Base-by-base conservation (phyloP, 2,888 invertebrate species). In the Oscheius sp. region DNA sequence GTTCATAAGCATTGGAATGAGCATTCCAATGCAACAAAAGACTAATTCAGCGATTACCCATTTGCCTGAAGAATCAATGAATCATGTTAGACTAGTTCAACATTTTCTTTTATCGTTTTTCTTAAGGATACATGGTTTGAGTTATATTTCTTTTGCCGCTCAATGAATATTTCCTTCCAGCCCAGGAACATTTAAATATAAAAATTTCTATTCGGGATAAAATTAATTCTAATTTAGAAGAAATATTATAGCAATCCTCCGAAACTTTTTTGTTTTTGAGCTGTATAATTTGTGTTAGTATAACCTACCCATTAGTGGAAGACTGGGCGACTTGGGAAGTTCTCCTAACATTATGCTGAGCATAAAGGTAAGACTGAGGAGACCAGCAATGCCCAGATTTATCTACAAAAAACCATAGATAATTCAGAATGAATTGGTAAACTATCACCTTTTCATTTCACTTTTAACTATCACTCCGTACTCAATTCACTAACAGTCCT, bases 351-450 rank as follows among this genome's bases (percentile, higher is more conserved):
- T 54, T 17, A 54, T 33, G 36, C 54, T 54, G 33, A 54, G 36
- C 54, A 54, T 54, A 36, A 54, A 54, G 2, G 54, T 54, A 17
- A 54, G 24, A 20, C 54, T 54, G n/a, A 54, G 54, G 2, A 54
- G 32, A 6, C 54, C 54, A 54, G 54, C 54, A n/a, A 54, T 54
- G 14, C 54, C 54, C 8, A 54, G 54, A 33, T 54, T 54, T 5
- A 54, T 33, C 50, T 50, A n/a, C 26, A 50, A n/a, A n/a, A n/a
- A n/a, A n/a, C n/a, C 12, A 36, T 9, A 8, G 36, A 8, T 9
- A 36, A 36, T 9, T 12, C 12, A 12, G 12, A 36, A 36, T 9
- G 12, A 9, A 36, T 8, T 36, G 36, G 8, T 36, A 9, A 9
- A 8, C 36, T 8, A 36, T 9, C 8, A 36, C 8, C 12, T 8